Evolutionary conservation across 2,888 invertebrate genomes (phyloP).

Genomic region (Chymomyza amoena): DNA sequence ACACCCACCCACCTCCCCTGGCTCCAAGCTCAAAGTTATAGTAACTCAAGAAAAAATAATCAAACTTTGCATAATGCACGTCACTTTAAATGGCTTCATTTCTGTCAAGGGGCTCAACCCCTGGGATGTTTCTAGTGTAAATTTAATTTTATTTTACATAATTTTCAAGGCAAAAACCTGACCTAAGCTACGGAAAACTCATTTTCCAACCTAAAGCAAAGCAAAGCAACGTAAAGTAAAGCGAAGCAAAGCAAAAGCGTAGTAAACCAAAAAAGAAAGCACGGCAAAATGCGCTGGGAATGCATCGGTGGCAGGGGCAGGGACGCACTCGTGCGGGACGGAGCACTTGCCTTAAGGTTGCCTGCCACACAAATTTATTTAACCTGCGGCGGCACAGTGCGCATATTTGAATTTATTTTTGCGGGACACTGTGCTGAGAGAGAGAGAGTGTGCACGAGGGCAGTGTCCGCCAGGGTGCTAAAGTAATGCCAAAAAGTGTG

Average conservation of each 20-base stretch:
- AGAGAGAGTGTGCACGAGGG: slow-evolving; percentile 8
- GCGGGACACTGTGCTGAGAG: slow-evolving; percentile 35
- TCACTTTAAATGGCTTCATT: slow-evolving; percentile 39
- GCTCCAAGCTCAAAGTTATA: background rate
- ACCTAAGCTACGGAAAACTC: background rate
- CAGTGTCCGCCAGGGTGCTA: slow-evolving; percentile 34
- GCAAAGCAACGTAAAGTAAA: background rate
- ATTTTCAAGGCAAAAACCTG: slow-evolving; percentile 19
- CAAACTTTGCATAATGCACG: slow-evolving; percentile 12
- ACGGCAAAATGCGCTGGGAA: background rate
- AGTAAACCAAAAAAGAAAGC: background rate
- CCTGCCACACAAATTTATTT: slow-evolving; percentile 60
- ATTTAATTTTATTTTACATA: slow-evolving; percentile 41
- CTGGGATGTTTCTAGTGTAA: slow-evolving; percentile 27
- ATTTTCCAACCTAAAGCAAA: background rate
- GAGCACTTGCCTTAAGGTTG: background rate
- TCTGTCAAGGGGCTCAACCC: slow-evolving; percentile 7
- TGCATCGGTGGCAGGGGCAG: background rate
- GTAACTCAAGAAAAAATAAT: background rate
- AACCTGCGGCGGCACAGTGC: slow-evolving; percentile 65
- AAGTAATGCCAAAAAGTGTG: slow-evolving; percentile 61
- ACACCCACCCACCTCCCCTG: background rate
- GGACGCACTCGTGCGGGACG: background rate
- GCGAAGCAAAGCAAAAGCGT: no score
- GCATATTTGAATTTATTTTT: slow-evolving; percentile 69